Evolutionary conservation across 92 coral and sea anemone genomes (phyloP).

Genomic region (Epizoanthus stellaris): DNA sequence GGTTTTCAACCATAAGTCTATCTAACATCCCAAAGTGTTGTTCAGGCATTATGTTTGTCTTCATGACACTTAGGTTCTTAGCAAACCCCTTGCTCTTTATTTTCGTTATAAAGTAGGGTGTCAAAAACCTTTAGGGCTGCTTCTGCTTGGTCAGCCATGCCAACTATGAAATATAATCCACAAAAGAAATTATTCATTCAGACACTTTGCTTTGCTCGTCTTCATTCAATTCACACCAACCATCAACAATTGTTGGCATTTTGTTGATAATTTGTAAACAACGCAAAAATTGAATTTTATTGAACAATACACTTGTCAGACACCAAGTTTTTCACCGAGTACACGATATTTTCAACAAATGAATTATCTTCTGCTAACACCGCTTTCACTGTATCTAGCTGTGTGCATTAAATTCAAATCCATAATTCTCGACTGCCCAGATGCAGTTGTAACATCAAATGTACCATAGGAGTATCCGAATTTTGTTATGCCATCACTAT

Average conservation of each 20-base stretch:
- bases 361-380: neutral
- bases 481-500: conserved; percentile 41
- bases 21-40: too few species aligned
- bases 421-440: neutral
- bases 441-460: conserved; percentile 10
- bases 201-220: conserved; percentile 18
- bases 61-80: too few species aligned
- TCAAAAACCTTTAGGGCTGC: too few species aligned
- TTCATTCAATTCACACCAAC: conserved; percentile 22
- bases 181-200: conserved; percentile 30
- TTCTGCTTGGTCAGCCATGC: too few species aligned
- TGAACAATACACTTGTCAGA: neutral
- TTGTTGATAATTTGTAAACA: conserved; percentile 17
- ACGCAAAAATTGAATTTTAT: too few species aligned
- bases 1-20: too few species aligned
- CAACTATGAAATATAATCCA: too few species aligned
- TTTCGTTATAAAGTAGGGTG: too few species aligned
- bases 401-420: conserved; percentile 26
- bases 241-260: conserved; percentile 34
- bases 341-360: neutral
- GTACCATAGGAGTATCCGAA: conserved; percentile 21
- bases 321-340: conserved; percentile 36
- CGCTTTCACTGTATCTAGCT: conserved; percentile 5
- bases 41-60: too few species aligned
- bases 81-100: too few species aligned